Base-by-base conservation (phyloP, 2,888 invertebrate species). In the Dyspetes luteomarginatus region DNA sequence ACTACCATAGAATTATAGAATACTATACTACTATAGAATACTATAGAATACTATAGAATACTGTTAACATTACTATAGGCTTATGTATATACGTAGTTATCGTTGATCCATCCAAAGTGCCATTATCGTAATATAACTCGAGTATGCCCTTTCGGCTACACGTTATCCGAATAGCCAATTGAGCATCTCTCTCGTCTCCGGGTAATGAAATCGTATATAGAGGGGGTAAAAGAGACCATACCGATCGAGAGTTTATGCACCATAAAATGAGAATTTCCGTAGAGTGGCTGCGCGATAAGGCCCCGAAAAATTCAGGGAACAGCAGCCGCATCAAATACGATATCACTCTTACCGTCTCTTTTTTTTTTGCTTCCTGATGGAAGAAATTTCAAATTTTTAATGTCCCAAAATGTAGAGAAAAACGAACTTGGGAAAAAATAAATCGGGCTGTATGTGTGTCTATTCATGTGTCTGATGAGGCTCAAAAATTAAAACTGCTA, bases 231-330 rank as follows among this genome's bases (percentile, higher is more conserved):
- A 50, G 58, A 43, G 48, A 58, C 45, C 64, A 81, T 69, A 75
- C 83, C 84, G 86, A 85, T 85, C 83, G 84, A 82, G 83, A 82
- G 82, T 87, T 89, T 89, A 89, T 89, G 87, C 71, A 73, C 87
- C 88, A 88, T 89, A 88, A 89, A 89, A 89, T 85, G 71, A 83
- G 84, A 86, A 89, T 88, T 84, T 84, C 84, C 69, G 69, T 55
- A 74, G 62, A 76, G 41, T 67, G 75, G 60, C 64, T 65, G 56
- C 26, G 72, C 77, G 72, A 81, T 77, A 72, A 68, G 72, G 62
- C 62, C 55, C 41, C 50, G 50, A 22, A 60, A 52, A 56, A 55
- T 72, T 50, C 41, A 56, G 58, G 19, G 55, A 15, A 55, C 43
- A 41, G 52, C 28, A 67, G 69, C 71, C 65, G 55, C 56, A 71